Base-by-base conservation (phyloP, 2,888 invertebrate genomes). In the Rhopalosiphum nymphaeae region DNA sequence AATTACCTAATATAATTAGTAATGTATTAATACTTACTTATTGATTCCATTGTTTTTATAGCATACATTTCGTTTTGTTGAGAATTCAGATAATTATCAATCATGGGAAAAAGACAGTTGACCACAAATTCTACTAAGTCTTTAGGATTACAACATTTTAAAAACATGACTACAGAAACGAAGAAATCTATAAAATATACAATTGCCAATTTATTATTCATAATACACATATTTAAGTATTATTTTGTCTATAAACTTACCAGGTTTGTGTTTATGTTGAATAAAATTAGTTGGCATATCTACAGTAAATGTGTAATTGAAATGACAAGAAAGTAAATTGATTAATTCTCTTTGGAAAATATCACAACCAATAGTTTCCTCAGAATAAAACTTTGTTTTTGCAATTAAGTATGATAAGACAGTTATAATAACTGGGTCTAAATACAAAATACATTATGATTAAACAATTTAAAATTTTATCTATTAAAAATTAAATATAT, bases 281-380 rank as follows among this genome's bases (percentile, higher is more conserved):
- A 90, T 86, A 29, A 94, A 90, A 90, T 94, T 90, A 36, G 21
- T 42, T 10, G 93, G 93, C 25, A 90, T 10, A 46, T 94, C 86
- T 61, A 13, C 42, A 49, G 7, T 49, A 89, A 94, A 94, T 29
- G 57, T 21, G 29, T 90, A 94, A 67, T 94, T 94, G 26, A 90
- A 94, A 94, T 90, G 61, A 86, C 49, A 46, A 49, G 93, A 94
- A 57, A 94, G 90, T 49, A 94, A 86, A 10, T 94, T 94, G 10
- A 90, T 94, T 29, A 94, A 57, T 90, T 94, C 93, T 85, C 61
- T 53, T 85, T 94, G 93, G 7, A 85, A 94, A 90, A 94, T 94
- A 90, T 90, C 90, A 61, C 46, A 57, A 61, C 90, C 90, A 61
- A 61, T 29, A 61, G 42, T 90, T 85, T 90, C 46, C 36, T 94